These are phyloP conservation scores for Sturnira hondurensis DNA, from an alignment of 2,113 vertebrate species.

Conservation along the genomic window DNA sequence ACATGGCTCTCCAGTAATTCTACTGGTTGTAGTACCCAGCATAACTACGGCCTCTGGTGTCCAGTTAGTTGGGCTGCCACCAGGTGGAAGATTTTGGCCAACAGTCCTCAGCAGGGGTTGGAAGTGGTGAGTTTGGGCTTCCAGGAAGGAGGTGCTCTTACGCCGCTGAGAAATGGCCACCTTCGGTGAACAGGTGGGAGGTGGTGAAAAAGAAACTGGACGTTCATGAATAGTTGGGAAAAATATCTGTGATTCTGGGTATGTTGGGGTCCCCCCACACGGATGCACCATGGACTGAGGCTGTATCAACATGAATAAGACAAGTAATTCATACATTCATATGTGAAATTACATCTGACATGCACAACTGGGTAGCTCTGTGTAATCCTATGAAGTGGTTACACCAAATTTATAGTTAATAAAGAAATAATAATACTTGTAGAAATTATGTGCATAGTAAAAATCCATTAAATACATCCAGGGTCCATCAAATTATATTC, in stretches of 20 bases:
- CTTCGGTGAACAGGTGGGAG: slow-evolving; percentile 92
- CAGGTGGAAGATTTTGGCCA: slow-evolving; percentile 88
- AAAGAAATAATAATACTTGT: slow-evolving; percentile 77
- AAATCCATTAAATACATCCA: slow-evolving; percentile 87
- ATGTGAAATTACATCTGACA: slow-evolving; percentile 87
- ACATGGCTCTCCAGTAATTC: slow-evolving; percentile 86
- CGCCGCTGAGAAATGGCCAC: slow-evolving; percentile 91
- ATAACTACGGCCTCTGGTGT: slow-evolving; percentile 84
- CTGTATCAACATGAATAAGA: slow-evolving; percentile 96
- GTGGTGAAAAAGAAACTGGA: slow-evolving; percentile 96
- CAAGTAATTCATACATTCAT: slow-evolving; percentile 91
- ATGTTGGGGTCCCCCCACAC: slow-evolving; percentile 89
- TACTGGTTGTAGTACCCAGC: slow-evolving; percentile 84
- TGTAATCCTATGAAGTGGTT: slow-evolving; percentile 80
- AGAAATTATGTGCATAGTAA: slow-evolving; percentile 77
- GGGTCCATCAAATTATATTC: slow-evolving; percentile 68
- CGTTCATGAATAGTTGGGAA: slow-evolving; percentile 94
- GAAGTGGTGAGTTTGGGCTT: slow-evolving; percentile 94
- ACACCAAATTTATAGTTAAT: slow-evolving; percentile 77
- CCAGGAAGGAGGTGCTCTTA: slow-evolving; percentile 98
- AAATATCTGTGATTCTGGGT: slow-evolving; percentile 91
- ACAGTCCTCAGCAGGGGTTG: slow-evolving; percentile 90
- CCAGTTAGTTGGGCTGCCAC: slow-evolving; percentile 84
- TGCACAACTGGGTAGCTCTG: slow-evolving; percentile 81
- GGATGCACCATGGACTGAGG: slow-evolving; percentile 91